Evolutionary conservation across 2,113 vertebrate genomes (phyloP).

Genomic region (Eurystomus gularis): DNA sequence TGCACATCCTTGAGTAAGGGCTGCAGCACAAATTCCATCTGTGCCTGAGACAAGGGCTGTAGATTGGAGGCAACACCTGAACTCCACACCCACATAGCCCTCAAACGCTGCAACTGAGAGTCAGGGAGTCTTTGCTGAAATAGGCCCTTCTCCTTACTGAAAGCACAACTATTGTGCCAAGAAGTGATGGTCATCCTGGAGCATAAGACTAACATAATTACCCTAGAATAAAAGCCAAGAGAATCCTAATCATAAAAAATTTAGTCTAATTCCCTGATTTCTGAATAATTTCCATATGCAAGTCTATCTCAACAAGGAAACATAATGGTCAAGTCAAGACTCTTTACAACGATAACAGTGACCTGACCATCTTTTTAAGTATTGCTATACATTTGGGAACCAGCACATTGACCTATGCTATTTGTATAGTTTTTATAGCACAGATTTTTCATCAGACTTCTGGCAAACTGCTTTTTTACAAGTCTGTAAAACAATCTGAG

Average conservation of each 20-base stretch:
- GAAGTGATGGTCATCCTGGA: not conserved
- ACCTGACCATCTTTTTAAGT: not conserved
- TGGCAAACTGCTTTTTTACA: not conserved
- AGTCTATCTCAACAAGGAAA: not conserved
- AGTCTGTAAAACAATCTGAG: not conserved
- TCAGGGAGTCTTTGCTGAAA: not conserved
- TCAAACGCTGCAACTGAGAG: not conserved
- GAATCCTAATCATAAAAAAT: not conserved
- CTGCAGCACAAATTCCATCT: rapidly evolving
- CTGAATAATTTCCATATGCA: not conserved
- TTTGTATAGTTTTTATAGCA: not conserved
- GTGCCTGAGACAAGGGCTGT: not conserved
- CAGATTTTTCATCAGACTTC: not conserved
- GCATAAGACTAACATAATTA: too few species aligned
- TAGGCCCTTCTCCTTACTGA: not conserved
- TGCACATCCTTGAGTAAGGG: not conserved
- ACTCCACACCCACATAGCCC: rapidly evolving
- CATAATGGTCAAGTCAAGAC: not conserved
- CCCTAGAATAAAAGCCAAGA: not conserved
- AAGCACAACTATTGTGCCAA: not conserved
- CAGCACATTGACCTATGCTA: not conserved
- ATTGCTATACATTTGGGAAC: not conserved
- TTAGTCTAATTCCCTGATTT: not conserved
- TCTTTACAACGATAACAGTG: not conserved
- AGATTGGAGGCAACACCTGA: not conserved